A percentile compares a stretch with the other conserved stretches of the same genome.
Conservation (phyloP, 2,888 invertebrate genomes). For the Teinopalpus imperialis region DNA sequence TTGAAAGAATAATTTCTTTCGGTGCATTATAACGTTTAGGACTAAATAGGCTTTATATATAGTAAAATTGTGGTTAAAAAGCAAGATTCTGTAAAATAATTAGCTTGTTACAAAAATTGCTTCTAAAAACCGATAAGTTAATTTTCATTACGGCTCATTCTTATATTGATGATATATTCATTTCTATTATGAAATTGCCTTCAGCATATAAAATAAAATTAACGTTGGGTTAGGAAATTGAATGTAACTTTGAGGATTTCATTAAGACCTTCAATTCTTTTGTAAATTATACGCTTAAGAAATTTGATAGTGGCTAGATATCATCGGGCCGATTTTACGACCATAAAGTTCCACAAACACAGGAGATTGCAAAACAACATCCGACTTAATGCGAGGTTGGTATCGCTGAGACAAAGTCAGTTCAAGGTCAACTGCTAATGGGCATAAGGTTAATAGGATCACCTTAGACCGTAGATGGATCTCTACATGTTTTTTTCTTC, state of each 20-base stretch:
- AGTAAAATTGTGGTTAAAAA: too few species aligned
- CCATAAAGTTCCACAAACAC: constrained; percentile 16
- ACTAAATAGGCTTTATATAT: too few species aligned
- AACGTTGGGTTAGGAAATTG: too few species aligned
- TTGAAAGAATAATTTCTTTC: too few species aligned
- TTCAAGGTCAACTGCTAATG: constrained; percentile 21
- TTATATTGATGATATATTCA: too few species aligned
- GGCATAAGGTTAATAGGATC: constrained; percentile 18
- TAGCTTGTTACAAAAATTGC: too few species aligned
- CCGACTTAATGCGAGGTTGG: constrained; percentile 7
- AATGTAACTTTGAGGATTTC: background rate
- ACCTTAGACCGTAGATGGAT: constrained; percentile 2
- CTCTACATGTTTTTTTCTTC: constrained; percentile 10
- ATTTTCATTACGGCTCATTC: too few species aligned
- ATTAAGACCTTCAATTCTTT: constrained; percentile 4
- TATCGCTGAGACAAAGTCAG: constrained; percentile 9
- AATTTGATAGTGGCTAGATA: constrained; percentile 7
- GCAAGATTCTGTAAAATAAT: too few species aligned
- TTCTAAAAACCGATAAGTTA: too few species aligned
- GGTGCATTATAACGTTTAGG: too few species aligned
- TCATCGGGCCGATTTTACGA: constrained; percentile 8
- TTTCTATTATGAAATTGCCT: too few species aligned
- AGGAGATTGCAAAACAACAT: constrained; percentile 14
- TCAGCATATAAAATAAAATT: too few species aligned
- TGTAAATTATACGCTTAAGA: constrained; percentile 3